A percentile compares a stretch with the other conserved stretches of the same genome.
These are phyloP conservation scores for Aphrophora alni DNA, from an alignment of 2,888 invertebrate species.

Conservation along the genomic window DNA sequence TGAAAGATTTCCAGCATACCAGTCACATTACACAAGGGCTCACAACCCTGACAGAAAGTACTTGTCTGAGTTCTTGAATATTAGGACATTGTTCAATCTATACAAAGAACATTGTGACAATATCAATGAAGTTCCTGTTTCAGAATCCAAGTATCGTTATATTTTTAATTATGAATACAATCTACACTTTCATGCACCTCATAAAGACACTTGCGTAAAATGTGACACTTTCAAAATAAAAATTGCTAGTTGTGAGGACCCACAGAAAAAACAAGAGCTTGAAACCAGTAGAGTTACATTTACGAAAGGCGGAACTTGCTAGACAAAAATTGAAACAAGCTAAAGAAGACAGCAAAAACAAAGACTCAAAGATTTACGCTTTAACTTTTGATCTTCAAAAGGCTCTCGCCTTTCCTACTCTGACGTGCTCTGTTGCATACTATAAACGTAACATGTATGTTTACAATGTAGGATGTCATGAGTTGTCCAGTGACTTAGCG, in stretches of 20 bases:
- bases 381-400: slow-evolving; percentile 37
- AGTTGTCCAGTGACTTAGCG: neutral
- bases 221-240: slow-evolving; percentile 43
- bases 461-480: slow-evolving; percentile 31
- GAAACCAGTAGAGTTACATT: slow-evolving; percentile 17
- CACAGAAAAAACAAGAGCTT: slow-evolving; percentile 18
- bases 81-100: slow-evolving; percentile 2
- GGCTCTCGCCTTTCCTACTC: slow-evolving; percentile 21
- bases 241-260: slow-evolving; percentile 18
- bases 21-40: slow-evolving; percentile 18
- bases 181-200: slow-evolving; percentile 44
- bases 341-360: slow-evolving; percentile 19
- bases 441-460: slow-evolving; percentile 33
- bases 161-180: slow-evolving; percentile 44
- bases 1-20: neutral
- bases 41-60: slow-evolving; percentile 17
- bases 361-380: slow-evolving; percentile 20
- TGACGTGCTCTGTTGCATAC: slow-evolving; percentile 26
- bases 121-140: slow-evolving; percentile 25
- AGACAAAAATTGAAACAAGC: slow-evolving; percentile 6
- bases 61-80: neutral
- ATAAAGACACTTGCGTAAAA: slow-evolving; percentile 42
- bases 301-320: slow-evolving; percentile 20
- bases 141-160: slow-evolving; percentile 45
- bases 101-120: slow-evolving; percentile 10